phyloP scores from a whole-genome alignment of 2,113 vertebrate genomes.

The Theristicus caerulescens region DNA sequence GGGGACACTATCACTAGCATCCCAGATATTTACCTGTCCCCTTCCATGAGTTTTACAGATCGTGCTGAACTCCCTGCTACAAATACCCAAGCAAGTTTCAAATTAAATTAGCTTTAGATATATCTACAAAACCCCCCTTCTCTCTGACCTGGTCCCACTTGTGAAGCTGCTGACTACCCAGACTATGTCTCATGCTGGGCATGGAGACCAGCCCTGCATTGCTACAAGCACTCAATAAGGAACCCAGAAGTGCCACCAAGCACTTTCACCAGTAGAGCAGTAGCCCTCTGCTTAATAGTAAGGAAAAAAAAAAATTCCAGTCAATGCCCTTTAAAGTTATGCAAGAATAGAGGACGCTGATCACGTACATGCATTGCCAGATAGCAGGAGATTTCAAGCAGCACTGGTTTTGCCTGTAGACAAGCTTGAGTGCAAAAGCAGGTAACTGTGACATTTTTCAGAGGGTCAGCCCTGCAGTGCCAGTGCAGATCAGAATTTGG shows the following conservation, averaged over 20 bases:
- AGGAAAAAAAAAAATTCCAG: not conserved
- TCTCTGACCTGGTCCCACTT: not conserved
- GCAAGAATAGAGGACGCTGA: not conserved
- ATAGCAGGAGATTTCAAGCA: not conserved
- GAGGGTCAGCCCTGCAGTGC: not conserved
- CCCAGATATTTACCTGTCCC: not conserved
- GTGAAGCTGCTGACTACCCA: not conserved
- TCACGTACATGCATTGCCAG: not conserved
- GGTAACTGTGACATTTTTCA: constrained; percentile 29
- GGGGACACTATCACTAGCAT: not conserved
- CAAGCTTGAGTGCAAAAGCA: not conserved
- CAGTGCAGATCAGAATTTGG: not conserved
- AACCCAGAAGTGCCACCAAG: not conserved
- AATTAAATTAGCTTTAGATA: not conserved
- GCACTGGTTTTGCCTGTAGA: not conserved
- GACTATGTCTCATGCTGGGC: not conserved
- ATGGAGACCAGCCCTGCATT: not conserved
- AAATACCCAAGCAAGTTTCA: not conserved
- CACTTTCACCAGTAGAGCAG: not conserved
- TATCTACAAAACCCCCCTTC: not conserved
- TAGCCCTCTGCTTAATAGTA: not conserved
- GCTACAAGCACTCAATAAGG: not conserved
- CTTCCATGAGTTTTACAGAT: not conserved
- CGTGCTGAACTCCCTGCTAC: not conserved
- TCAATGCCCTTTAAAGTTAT: not conserved